Base-by-base conservation (phyloP, 2,113 vertebrate species). In the Zootoca vivipara region DNA sequence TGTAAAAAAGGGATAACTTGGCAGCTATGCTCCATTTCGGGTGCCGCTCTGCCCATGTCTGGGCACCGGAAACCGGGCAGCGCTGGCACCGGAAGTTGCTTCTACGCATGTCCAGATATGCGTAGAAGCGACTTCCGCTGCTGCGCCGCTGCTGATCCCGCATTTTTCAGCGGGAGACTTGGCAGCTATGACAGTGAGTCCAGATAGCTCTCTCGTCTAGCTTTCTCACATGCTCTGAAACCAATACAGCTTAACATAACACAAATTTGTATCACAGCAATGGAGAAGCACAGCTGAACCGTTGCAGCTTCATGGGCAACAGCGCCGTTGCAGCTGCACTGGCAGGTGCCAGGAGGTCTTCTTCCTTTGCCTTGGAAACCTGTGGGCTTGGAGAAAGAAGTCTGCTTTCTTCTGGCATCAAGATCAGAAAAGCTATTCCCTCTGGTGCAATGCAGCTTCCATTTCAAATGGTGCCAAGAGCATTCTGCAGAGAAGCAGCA, bases 381-480 rank as follows among this genome's bases (percentile, higher is more conserved):
- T 90, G 89, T 65, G 92, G 64, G 87, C 86, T 35, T 56, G 64
- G 74, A 92, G 22, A 89, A 85, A 67, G 78, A 82, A 83, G 40
- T 92, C 82, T 90, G 78, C 87, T 91, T 91, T 82, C 91, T 92
- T 90, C 90, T 95, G 94, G 86, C 95, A 94, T 90, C 78, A 65
- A 88, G 42, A 85, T 0, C 93, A 64, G 16, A 42, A 78, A 89
- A 94, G 85, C 91, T 82, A 85, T 89, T 90, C 85, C 90, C 82
- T 94, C 87, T 96, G 94, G 90, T 94, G 95, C 95, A 96, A 93
- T 95, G 96, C 94, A 96, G 94, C 88, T 95, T 95, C 93, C 81
- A 73, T n/a, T 82, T 93, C 95, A 89, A 62, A 74, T 78, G 88
- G 74, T 93, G 94, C 96, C 89, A 84, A 93, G 64, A 96, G 90